These are phyloP conservation scores for Butorides virescens DNA, from an alignment of 2,113 vertebrate species.

Conservation along the genomic window DNA sequence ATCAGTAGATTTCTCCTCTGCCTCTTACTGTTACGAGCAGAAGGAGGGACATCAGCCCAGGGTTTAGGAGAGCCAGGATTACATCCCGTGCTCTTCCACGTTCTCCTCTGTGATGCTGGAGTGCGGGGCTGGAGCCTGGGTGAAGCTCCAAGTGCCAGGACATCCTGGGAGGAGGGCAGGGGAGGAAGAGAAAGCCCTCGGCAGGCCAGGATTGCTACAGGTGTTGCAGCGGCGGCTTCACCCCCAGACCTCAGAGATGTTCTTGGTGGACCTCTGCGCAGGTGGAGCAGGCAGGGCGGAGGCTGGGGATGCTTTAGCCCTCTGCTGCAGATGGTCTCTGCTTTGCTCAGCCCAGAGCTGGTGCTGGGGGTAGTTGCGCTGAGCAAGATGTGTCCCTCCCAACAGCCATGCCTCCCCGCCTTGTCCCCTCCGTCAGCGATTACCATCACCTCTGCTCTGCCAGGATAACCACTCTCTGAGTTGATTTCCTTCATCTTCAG, in stretches of 20 bases:
- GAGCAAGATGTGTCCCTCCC: rapidly evolving
- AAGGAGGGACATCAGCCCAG: neutral
- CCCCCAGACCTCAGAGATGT: neutral
- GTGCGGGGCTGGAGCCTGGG: neutral
- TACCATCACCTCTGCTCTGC: neutral
- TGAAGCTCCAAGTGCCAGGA: neutral
- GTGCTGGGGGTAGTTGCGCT: neutral
- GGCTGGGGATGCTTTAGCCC: neutral
- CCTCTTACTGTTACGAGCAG: neutral
- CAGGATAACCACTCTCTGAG: neutral
- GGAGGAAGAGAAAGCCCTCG: neutral
- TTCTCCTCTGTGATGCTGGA: neutral
- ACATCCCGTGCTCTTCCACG: rapidly evolving
- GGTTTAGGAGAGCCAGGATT: neutral
- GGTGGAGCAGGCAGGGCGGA: neutral
- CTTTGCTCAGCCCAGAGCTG: neutral
- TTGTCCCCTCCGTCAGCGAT: neutral
- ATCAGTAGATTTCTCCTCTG: conserved; percentile 17
- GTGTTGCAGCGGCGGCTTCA: neutral
- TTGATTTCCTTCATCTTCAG: neutral
- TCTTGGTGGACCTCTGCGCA: neutral
- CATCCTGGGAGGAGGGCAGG: neutral
- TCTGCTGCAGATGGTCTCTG: neutral
- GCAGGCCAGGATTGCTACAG: neutral
- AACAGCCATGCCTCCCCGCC: neutral